Conservation (phyloP, 2,113 vertebrate genomes). For the Coracopsis vasa region DNA sequence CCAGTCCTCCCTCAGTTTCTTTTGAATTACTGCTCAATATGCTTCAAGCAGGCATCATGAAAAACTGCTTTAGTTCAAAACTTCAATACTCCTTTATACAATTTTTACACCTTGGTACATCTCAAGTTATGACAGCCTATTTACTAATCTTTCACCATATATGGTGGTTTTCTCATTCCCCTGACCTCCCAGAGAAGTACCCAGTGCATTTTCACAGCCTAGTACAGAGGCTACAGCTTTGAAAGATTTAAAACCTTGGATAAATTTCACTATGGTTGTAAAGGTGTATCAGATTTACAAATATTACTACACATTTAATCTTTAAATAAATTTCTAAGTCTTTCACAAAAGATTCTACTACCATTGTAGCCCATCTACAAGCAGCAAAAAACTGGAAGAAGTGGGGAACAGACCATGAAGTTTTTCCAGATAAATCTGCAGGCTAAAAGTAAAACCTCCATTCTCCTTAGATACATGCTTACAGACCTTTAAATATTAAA, state of each 20-base stretch:
- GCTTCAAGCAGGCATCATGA: neutral
- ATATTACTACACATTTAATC: neutral
- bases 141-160: neutral
- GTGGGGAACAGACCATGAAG: neutral
- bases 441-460: neutral
- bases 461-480: neutral
- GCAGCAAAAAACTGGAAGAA: neutral
- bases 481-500: neutral
- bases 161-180: neutral
- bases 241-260: neutral
- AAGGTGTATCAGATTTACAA: neutral
- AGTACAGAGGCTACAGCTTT: neutral
- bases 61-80: neutral
- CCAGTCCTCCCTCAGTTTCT: neutral
- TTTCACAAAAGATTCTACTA: neutral
- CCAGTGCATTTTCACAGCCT: neutral
- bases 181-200: neutral
- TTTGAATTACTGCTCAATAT: neutral
- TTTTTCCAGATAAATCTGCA: neutral
- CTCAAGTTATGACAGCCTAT: neutral
- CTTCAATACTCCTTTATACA: neutral
- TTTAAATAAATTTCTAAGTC: neutral
- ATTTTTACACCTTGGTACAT: neutral
- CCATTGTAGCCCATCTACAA: neutral
- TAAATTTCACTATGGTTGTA: neutral